These are phyloP conservation scores for Bovichtus diacanthus DNA, from an alignment of 2,797 vertebrate genomes.

Conservation along the genomic window DNA sequence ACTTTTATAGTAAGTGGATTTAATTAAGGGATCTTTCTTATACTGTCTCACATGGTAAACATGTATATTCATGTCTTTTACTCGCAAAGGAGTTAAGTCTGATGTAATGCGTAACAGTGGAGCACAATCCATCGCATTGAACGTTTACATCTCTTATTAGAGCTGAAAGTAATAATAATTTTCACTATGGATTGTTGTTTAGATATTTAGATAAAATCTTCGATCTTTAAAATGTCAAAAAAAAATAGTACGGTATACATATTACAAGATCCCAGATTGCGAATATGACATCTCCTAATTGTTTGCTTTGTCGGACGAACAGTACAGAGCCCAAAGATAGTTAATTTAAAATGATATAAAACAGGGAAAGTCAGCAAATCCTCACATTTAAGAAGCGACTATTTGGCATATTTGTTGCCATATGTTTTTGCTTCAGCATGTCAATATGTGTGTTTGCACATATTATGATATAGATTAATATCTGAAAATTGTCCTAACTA, in stretches of 20 bases:
- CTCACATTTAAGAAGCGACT: background rate
- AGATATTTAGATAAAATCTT: background rate
- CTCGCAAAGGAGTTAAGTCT: background rate
- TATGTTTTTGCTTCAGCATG: background rate
- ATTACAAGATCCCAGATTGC: background rate
- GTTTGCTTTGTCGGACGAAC: background rate
- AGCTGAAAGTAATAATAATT: background rate
- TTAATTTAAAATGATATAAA: background rate
- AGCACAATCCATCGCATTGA: background rate
- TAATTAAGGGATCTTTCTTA: slow-evolving; percentile 20
- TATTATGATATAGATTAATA: too few species aligned
- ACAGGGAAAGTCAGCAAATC: background rate
- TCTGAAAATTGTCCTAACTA: background rate
- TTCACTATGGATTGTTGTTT: background rate
- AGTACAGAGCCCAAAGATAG: background rate
- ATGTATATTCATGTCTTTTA: background rate
- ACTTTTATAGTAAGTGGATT: slow-evolving; percentile 68
- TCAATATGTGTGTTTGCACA: background rate
- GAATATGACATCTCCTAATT: background rate
- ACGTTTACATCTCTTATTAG: background rate
- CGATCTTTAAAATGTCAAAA: background rate
- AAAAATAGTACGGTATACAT: background rate
- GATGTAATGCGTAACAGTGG: background rate
- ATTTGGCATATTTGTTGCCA: background rate
- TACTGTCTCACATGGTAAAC: slow-evolving; percentile 4